Conservation (phyloP, 2,888 invertebrate species). For the Drosophila affinis region DNA sequence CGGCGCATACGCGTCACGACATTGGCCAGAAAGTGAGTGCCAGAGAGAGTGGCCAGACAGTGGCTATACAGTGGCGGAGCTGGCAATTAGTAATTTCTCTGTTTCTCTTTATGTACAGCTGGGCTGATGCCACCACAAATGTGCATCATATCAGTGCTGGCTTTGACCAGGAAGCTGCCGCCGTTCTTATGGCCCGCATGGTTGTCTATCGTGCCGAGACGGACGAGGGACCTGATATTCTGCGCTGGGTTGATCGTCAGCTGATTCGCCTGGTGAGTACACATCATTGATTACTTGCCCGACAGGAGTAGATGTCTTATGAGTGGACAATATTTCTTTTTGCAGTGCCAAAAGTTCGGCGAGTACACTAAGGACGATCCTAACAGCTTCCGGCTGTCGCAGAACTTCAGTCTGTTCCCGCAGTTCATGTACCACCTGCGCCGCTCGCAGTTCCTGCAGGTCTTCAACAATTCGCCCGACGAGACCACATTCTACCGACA, state of each 20-base stretch:
- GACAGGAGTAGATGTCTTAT: background rate
- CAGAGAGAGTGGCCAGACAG: background rate
- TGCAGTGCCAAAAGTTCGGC: constrained; percentile 99
- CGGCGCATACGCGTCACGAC: constrained; percentile 98
- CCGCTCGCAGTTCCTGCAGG: constrained; percentile 99
- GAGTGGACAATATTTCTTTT: background rate
- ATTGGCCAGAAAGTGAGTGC: constrained; percentile 93
- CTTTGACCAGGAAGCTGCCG: constrained; percentile 99
- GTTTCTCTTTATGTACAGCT: constrained; percentile 85
- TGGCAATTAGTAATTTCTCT: background rate
- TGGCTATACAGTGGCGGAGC: accelerated
- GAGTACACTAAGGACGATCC: constrained; percentile 99
- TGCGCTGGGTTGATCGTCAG: constrained; percentile 99
- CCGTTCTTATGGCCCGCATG: constrained; percentile 98
- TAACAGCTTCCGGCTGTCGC: constrained; percentile 96
- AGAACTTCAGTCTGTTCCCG: constrained; percentile 99
- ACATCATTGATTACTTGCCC: background rate
- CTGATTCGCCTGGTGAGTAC: constrained; percentile 94
- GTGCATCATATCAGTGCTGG: constrained; percentile 96
- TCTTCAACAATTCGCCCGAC: constrained; percentile 99
- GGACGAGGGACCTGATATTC: constrained; percentile 97
- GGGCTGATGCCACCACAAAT: constrained; percentile 97
- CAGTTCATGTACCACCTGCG: constrained; percentile 99
- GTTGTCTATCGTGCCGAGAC: constrained; percentile 98
- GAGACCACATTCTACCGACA: constrained; percentile 99